Evolutionary conservation across 1,140 invertebrate genomes (phyloP).

Genomic region (Drosophila serrata): DNA sequence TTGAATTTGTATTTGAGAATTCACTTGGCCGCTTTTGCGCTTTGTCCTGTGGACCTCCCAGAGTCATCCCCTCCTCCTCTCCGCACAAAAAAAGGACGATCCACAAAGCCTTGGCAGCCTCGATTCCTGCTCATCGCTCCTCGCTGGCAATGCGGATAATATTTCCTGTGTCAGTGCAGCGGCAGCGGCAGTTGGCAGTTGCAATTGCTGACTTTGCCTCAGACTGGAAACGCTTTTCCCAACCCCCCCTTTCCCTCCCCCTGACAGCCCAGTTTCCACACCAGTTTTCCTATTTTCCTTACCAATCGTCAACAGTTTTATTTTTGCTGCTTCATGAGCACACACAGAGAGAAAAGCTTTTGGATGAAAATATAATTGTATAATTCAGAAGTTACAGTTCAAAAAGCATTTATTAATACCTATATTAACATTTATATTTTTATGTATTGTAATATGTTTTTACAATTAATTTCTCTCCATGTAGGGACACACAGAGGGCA

Average conservation of each 20-base stretch:
- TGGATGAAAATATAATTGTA: too few species aligned
- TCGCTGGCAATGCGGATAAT: slow-evolving; percentile 78
- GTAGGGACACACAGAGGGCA: slow-evolving; percentile 1
- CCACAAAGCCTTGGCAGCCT: slow-evolving; percentile 46
- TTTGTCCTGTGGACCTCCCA: slow-evolving; percentile 56
- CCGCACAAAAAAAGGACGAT: slow-evolving; percentile 10
- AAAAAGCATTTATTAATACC: too few species aligned
- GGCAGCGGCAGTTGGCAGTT: slow-evolving; percentile 76
- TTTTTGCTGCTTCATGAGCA: slow-evolving; percentile 77
- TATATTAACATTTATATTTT: neutral
- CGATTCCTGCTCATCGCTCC: slow-evolving; percentile 50
- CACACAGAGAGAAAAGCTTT: neutral
- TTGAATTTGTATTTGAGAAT: slow-evolving; percentile 83
- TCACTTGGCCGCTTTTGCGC: slow-evolving; percentile 82
- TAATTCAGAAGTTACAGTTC: too few species aligned
- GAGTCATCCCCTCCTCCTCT: slow-evolving; percentile 1
- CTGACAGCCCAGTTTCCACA: slow-evolving; percentile 9
- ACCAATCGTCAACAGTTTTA: slow-evolving; percentile 79
- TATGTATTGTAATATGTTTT: neutral
- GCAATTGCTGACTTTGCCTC: slow-evolving; percentile 52
- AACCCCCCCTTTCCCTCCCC: neutral
- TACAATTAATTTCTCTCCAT: slow-evolving; percentile 3
- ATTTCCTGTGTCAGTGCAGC: slow-evolving; percentile 81
- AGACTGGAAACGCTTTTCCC: slow-evolving; percentile 14
- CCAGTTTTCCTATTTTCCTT: slow-evolving; percentile 31